A percentile compares a stretch with the other conserved stretches of the same genome.
Conservation (phyloP, 2,888 invertebrate genomes). For the Pollenia labialis region DNA sequence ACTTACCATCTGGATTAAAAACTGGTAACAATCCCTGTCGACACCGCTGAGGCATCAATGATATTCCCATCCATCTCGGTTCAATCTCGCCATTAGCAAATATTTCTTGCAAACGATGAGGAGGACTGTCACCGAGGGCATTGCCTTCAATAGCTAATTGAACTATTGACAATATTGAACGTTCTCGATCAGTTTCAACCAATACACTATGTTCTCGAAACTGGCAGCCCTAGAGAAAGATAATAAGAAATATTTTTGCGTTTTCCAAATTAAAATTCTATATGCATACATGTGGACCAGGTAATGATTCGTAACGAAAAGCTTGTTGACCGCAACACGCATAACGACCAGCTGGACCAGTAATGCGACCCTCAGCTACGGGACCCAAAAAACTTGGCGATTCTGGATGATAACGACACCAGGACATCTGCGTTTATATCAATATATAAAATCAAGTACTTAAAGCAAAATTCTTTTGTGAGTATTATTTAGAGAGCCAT, state of each 20-base stretch:
- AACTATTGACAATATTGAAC: slow-evolving; percentile 86
- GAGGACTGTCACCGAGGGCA: slow-evolving; percentile 80
- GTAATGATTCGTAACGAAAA: slow-evolving; percentile 85
- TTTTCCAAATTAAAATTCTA: background rate
- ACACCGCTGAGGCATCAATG: slow-evolving; percentile 82
- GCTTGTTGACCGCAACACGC: slow-evolving; percentile 95
- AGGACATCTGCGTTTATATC: slow-evolving; percentile 86
- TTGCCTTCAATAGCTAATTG: slow-evolving; percentile 82
- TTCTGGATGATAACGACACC: slow-evolving; percentile 93
- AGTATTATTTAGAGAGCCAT: too few species aligned
- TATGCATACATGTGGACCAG: slow-evolving; percentile 81
- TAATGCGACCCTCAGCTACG: slow-evolving; percentile 85
- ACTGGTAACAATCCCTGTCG: slow-evolving; percentile 82
- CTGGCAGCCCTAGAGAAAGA: slow-evolving; percentile 87
- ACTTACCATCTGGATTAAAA: slow-evolving; percentile 78
- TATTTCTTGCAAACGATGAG: slow-evolving; percentile 77
- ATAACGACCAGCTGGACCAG: slow-evolving; percentile 90
- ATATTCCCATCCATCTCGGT: slow-evolving; percentile 81
- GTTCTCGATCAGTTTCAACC: slow-evolving; percentile 88
- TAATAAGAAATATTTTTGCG: background rate
- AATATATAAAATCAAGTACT: background rate
- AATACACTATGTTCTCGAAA: slow-evolving; percentile 89
- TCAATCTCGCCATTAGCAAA: slow-evolving; percentile 76
- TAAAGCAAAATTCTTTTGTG: too few species aligned
- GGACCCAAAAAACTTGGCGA: slow-evolving; percentile 90